A percentile compares a stretch with the other conserved stretches of the same genome.
Conservation (phyloP, 2,888 invertebrate species). For the Argyresthia goedartella region DNA sequence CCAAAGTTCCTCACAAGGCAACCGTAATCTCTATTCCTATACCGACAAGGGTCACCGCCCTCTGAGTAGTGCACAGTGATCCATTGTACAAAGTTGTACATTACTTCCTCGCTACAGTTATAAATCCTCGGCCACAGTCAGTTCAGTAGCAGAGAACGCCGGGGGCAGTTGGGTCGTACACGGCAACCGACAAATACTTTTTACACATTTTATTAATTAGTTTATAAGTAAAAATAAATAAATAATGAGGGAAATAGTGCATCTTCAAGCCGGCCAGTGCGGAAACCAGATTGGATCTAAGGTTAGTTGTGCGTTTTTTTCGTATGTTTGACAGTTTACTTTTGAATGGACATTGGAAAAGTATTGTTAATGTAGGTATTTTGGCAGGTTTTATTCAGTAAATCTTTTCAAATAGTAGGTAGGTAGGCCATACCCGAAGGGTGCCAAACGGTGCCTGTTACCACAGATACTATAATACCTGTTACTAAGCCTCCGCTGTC, state of each 20-base stretch:
- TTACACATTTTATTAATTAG: not conserved
- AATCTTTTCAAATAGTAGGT: not conserved
- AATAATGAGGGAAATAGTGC: constrained; percentile 87
- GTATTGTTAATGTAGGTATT: too few relatives aligned
- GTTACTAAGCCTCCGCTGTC: too few relatives aligned
- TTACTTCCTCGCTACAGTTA: not conserved
- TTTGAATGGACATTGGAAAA: constrained; percentile 14
- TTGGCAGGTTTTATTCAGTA: not conserved
- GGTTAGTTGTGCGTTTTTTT: constrained; percentile 34
- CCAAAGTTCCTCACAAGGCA: too few relatives aligned
- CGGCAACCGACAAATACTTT: not conserved
- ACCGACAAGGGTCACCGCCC: too few relatives aligned
- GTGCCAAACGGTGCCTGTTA: too few relatives aligned
- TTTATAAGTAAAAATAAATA: not conserved
- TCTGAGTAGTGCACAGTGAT: too few relatives aligned
- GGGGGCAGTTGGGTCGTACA: not conserved
- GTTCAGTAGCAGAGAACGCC: not conserved
- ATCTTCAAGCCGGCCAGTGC: constrained; percentile 86
- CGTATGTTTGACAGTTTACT: not conserved
- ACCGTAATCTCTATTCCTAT: too few relatives aligned
- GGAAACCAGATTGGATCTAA: constrained; percentile 85
- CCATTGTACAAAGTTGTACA: too few relatives aligned
- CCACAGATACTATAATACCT: too few relatives aligned
- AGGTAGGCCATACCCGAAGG: too few relatives aligned
- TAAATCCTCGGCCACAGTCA: not conserved